Evolutionary conservation across 2,113 vertebrate genomes (phyloP).

Genomic region (Nipponia nippon): DNA sequence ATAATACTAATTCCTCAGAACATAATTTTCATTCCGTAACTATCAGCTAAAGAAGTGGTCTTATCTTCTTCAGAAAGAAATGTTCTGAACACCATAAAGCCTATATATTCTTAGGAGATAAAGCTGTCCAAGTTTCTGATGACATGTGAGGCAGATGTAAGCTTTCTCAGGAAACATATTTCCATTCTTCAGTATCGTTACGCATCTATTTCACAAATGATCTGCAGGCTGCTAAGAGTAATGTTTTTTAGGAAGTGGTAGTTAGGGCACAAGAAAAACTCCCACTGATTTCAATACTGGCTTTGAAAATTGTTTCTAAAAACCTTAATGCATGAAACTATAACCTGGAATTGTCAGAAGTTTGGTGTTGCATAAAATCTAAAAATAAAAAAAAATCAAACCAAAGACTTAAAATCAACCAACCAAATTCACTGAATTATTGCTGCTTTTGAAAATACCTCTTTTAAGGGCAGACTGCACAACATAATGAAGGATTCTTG

Average conservation of each 20-base stretch:
- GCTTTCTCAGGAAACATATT: background rate
- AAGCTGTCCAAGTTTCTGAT: background rate
- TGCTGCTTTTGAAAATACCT: background rate
- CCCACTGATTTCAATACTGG: background rate
- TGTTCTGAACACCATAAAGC: background rate
- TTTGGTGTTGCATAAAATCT: background rate
- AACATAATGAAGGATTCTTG: background rate
- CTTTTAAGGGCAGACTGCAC: background rate
- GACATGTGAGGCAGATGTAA: background rate
- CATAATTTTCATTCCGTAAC: background rate
- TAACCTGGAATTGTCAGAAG: background rate
- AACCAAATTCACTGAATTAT: background rate
- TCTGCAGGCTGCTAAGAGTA: background rate
- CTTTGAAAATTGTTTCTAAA: background rate
- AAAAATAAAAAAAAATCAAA: background rate
- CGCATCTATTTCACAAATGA: background rate
- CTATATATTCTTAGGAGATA: background rate
- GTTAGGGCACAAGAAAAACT: background rate
- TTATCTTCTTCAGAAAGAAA: background rate
- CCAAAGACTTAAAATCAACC: background rate
- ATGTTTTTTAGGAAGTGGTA: background rate
- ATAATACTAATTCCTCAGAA: background rate
- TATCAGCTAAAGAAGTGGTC: background rate
- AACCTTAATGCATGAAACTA: background rate
- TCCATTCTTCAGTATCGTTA: background rate